Evolutionary conservation across 2,113 vertebrate genomes (phyloP).

Genomic region (Cryptotis parvus): DNA sequence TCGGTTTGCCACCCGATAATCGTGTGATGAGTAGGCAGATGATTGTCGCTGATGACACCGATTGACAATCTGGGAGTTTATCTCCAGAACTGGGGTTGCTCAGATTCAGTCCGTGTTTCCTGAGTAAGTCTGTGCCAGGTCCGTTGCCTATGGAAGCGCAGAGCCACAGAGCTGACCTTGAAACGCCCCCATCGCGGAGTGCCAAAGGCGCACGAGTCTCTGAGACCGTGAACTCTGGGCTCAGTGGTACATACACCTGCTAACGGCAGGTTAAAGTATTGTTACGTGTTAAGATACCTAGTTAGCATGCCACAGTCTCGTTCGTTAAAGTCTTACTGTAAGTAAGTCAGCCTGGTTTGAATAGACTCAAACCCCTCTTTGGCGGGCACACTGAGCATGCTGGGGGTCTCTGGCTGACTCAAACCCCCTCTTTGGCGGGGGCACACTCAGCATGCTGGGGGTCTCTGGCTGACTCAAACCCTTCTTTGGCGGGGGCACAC

Average conservation of each 20-base stretch:
- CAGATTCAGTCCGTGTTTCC: not conserved
- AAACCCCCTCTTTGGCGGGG: no score
- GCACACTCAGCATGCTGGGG: no score
- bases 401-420: no score
- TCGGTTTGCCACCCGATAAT: constrained; percentile 66
- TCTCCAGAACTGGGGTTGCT: constrained; percentile 44
- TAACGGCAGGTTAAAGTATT: no score
- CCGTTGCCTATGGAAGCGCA: constrained; percentile 27
- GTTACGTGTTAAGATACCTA: no score
- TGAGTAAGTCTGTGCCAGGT: not conserved
- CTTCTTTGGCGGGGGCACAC: no score
- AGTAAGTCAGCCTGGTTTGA: not conserved
- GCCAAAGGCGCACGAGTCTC: not conserved
- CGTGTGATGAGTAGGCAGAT: not conserved
- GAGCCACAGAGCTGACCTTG: not conserved
- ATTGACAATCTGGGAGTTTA: constrained; percentile 35
- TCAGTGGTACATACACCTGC: not conserved
- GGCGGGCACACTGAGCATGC: no score
- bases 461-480: no score
- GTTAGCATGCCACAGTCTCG: no score
- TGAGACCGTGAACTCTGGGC: not conserved
- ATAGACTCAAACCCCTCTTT: no score
- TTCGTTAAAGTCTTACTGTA: no score
- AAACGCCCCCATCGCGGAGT: not conserved
- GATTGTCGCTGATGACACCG: not conserved